phyloP scores from a whole-genome alignment of 2,113 vertebrate species.

The Grammomys surdaster region DNA sequence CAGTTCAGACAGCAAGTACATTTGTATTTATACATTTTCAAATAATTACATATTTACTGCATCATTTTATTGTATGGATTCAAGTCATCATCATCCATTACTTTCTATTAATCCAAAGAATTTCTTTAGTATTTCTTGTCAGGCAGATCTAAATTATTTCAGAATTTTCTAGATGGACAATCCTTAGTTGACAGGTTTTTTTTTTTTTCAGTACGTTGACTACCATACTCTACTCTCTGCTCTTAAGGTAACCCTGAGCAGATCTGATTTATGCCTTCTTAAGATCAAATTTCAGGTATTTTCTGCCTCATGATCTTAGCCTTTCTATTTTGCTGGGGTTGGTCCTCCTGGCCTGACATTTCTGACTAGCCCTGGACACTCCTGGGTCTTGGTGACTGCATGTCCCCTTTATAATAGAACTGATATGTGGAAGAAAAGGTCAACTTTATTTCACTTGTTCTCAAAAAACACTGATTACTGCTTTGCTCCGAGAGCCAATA shows the following conservation, averaged over 20 bases:
- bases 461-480: background rate
- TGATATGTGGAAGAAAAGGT: slow-evolving; percentile 14
- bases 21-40: background rate
- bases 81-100: background rate
- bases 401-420: background rate
- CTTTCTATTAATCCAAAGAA: background rate
- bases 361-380: background rate
- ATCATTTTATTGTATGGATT: slow-evolving; percentile 2
- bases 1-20: background rate
- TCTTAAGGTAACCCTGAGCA: background rate
- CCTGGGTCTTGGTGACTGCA: background rate
- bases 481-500: background rate
- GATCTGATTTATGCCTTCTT: background rate
- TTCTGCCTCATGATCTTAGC: background rate
- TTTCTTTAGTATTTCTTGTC: background rate
- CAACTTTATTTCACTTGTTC: slow-evolving; percentile 5
- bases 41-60: background rate
- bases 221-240: background rate
- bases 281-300: background rate
- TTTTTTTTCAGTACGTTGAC: background rate
- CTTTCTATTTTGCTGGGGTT: background rate
- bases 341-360: background rate
- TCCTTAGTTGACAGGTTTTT: background rate
- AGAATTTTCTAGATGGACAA: background rate
- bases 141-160: background rate